phyloP scores from a whole-genome alignment of 2,113 vertebrate genomes.

The Sinocyclocheilus anshuiensis region DNA sequence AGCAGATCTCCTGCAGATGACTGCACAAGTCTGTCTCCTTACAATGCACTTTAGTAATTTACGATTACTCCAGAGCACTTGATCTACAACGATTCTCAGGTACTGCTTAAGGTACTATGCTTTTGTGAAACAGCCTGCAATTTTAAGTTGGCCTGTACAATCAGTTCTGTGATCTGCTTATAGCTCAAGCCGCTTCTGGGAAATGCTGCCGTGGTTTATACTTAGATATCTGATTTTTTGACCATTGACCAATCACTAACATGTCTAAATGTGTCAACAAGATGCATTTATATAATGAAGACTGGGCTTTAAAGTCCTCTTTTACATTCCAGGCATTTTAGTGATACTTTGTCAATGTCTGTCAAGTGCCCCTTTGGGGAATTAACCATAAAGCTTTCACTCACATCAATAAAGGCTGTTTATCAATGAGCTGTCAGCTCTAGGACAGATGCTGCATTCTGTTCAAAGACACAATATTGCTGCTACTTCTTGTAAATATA shows the following conservation, averaged over 20 bases:
- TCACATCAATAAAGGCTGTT: slow-evolving; percentile 15
- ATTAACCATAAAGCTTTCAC: slow-evolving; percentile 30
- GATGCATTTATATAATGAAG: slow-evolving; percentile 70
- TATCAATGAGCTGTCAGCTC: slow-evolving; percentile 26
- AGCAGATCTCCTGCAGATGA: no score
- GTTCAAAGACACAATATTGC: background rate
- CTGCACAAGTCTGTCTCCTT: no score
- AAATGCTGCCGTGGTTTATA: background rate
- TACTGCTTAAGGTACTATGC: background rate
- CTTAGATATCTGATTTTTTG: background rate
- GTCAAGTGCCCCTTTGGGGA: slow-evolving; percentile 36
- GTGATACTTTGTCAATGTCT: slow-evolving; percentile 14
- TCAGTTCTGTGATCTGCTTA: background rate
- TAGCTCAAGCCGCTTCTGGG: background rate
- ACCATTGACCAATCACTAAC: background rate
- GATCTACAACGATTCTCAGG: background rate
- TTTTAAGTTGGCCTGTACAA: background rate
- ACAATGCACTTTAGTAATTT: background rate
- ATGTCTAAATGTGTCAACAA: slow-evolving; percentile 52
- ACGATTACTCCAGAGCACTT: background rate
- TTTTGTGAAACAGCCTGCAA: background rate
- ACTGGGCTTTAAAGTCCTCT: slow-evolving; percentile 49
- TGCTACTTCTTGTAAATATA: background rate
- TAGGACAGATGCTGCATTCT: background rate
- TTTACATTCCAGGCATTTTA: slow-evolving; percentile 2